Base-by-base conservation (phyloP, 2,888 invertebrate species). In the Catocala nupta region DNA sequence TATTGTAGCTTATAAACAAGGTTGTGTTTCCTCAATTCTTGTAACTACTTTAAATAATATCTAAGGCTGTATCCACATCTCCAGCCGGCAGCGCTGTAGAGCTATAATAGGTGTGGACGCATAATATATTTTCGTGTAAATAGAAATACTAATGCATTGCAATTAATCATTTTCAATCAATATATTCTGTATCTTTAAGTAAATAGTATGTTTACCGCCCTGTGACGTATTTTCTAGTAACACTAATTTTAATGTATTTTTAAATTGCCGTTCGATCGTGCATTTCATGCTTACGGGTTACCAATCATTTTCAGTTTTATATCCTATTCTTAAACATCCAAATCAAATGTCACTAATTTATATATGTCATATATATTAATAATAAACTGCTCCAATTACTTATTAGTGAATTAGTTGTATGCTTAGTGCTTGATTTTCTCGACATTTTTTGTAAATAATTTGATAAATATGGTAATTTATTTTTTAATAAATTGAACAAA, bases 391-490 rank as follows among this genome's bases (percentile, higher is more conserved):
- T 70, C 62, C 67, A 63, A 62, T 55, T 59, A 34, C 47, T 59
- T 68, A 51, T 50, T 70, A 68, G 63, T 64, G 33, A 66, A 58
- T 64, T 70, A 75, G 68, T 63, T 65, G 45, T 75, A 77, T 68
- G 61, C 63, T 67, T 66, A 68, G 61, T 63, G 57, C 54, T 68
- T 65, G 62, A 69, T 71, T 64, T 73, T 75, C 66, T 71, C 68
- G 63, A 75, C 65, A 70, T 70, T 53, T 61, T 74, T 81, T 82
- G 78, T 75, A 78, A 59, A 75, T 75, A 84, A 81, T 81, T 82
- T 79, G 59, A 67, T 78, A 61, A 73, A 81, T 77, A 77, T 73
- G 77, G 66, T 82, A 81, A 81, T 78, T 85, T 86, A 83, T 85
- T 83, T 47, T 80, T 68, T 80, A 73, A 71, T 79, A 78, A 79